These are phyloP conservation scores for Hydropotes inermis DNA, from an alignment of 2,113 vertebrate genomes.

Conservation along the genomic window DNA sequence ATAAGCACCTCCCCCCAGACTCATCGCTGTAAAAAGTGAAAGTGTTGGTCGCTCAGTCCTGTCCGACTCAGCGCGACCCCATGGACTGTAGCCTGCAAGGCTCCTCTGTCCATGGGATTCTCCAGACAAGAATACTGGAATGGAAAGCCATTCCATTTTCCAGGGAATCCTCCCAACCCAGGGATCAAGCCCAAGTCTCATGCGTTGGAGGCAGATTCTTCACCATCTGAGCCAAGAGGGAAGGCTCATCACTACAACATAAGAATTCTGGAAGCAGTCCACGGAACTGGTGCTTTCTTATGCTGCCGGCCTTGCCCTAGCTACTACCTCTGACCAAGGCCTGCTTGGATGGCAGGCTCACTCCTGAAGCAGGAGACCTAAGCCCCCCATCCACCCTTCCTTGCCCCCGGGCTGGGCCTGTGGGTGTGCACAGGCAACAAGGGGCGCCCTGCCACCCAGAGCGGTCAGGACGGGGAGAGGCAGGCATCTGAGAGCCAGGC, in stretches of 20 bases:
- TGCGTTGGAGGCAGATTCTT: neutral
- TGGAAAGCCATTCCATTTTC: neutral
- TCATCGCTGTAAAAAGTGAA: neutral
- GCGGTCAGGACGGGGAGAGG: neutral
- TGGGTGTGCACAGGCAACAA: neutral
- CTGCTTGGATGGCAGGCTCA: neutral
- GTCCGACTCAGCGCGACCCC: neutral
- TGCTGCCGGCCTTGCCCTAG: neutral
- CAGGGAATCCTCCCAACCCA: neutral
- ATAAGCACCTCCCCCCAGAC: fast-evolving
- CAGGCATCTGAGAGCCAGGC: neutral
- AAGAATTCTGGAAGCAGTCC: neutral
- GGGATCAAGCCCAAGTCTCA: neutral
- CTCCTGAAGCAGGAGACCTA: neutral
- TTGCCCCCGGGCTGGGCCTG: neutral
- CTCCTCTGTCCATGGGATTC: neutral
- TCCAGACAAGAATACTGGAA: neutral
- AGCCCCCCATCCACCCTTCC: neutral
- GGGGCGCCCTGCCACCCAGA: neutral
- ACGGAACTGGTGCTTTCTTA: neutral
- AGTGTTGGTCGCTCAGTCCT: neutral
- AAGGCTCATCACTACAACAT: fast-evolving
- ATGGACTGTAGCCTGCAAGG: neutral
- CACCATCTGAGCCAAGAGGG: neutral
- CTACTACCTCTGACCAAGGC: neutral